A percentile compares a stretch with the other conserved stretches of the same genome.
phyloP scores from a whole-genome alignment of 1,140 invertebrate species.

The Psilanteris sp. region DNA sequence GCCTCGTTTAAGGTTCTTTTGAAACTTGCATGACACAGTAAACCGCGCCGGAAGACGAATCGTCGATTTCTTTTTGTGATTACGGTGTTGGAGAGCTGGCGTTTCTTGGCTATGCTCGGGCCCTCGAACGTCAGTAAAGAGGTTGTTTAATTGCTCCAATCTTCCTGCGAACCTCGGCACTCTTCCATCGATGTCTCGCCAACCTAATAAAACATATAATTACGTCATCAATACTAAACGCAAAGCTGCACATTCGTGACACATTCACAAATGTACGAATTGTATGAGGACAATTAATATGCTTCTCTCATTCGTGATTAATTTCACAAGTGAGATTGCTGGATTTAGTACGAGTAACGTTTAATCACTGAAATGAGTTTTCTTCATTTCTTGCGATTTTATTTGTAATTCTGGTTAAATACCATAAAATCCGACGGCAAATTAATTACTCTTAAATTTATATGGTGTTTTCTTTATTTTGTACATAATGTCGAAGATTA shows the following conservation, averaged over 20 bases:
- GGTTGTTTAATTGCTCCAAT: constrained; percentile 85
- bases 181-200: constrained; percentile 88
- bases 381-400: no score
- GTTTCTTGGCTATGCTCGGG: constrained; percentile 83
- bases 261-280: constrained; percentile 17
- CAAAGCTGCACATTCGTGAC: neutral
- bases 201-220: constrained; percentile 80
- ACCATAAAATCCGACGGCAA: no score
- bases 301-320: constrained; percentile 8
- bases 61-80: constrained; percentile 92
- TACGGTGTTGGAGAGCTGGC: constrained; percentile 81
- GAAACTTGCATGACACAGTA: constrained; percentile 95
- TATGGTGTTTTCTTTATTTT: no score
- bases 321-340: constrained; percentile 26
- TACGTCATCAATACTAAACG: constrained; percentile 20
- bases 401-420: no score
- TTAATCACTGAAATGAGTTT: constrained; percentile 15
- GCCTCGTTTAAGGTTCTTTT: constrained; percentile 94
- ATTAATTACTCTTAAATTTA: no score
- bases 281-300: constrained; percentile 15
- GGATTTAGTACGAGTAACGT: neutral
- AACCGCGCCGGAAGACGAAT: constrained; percentile 93
- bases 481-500: no score
- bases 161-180: constrained; percentile 85
- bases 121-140: constrained; percentile 86